Conservation (phyloP, 2,797 vertebrate genomes). For the Atherinosoma microstoma region DNA sequence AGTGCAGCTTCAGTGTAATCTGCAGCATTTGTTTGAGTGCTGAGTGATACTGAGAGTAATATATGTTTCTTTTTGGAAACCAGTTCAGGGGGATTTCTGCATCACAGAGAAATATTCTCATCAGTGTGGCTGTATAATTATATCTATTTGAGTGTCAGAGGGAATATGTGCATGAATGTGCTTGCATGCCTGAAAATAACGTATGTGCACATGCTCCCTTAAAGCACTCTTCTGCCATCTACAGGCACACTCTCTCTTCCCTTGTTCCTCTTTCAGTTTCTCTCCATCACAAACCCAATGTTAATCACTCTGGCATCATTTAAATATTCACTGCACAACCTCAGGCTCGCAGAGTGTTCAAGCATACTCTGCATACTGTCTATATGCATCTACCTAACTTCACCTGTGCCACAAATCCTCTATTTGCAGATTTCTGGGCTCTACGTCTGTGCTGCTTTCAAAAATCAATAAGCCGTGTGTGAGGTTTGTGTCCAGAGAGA, state of each 20-base stretch:
- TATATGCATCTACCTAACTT: constrained; percentile 3
- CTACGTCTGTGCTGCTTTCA: constrained; percentile 44
- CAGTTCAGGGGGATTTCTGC: constrained; percentile 34
- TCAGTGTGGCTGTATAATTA: constrained; percentile 44
- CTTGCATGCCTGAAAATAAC: constrained; percentile 10
- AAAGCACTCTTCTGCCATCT: constrained; percentile 82
- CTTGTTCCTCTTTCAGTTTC: constrained; percentile 33
- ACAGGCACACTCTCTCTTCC: constrained; percentile 65
- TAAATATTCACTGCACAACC: constrained; percentile 46
- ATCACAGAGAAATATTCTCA: constrained; percentile 26
- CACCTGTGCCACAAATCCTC: constrained; percentile 32
- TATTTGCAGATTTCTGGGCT: constrained; percentile 48
- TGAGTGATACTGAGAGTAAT: not conserved
- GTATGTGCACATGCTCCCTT: constrained; percentile 55
- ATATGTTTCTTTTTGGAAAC: constrained; percentile 23
- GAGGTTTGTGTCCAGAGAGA: constrained; percentile 69
- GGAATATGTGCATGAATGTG: constrained; percentile 20
- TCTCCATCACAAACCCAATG: constrained; percentile 39
- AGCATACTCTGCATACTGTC: constrained; percentile 21
- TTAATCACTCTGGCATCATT: constrained; percentile 58
- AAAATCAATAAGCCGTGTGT: constrained; percentile 76
- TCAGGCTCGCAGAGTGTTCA: constrained; percentile 10
- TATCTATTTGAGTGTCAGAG: constrained; percentile 37
- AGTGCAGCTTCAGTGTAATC: constrained; percentile 22
- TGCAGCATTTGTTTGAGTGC: constrained; percentile 10